Base-by-base conservation (phyloP, 2,888 invertebrate species). In the Steromphala cineraria region DNA sequence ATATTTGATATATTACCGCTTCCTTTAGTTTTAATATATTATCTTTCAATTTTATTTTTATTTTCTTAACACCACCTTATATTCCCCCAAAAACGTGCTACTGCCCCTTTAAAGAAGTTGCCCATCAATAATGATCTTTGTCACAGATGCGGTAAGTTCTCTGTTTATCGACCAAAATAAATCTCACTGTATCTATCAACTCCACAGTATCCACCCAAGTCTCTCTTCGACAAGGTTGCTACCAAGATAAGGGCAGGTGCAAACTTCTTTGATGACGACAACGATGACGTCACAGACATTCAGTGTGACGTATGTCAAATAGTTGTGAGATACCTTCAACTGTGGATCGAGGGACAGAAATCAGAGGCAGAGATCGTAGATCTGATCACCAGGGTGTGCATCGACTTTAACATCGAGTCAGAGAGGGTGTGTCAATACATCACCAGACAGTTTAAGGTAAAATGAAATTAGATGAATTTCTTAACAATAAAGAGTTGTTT, bases 351-450 rank as follows among this genome's bases (percentile, higher is more conserved):
- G 17, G 55, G 75, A 67, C 81, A 86, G n/a, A 78, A 82, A 24
- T 78, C 84, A 0, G 95, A 87, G 77, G 85, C 83, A 7, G 87
- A 85, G 4, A 83, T 89, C 8, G 84, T 84, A 0, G 52, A 78
- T 8, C 83, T 87, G 53, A 62, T 87, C 5, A 87, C 84, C 4
- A 67, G 77, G 15, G 74, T 97, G 89, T 98, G 98, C 92, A 96
- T 96, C 2, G 96, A 96, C 82, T 94, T 98, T 56, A 96, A 97
- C 89, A 96, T 98, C 84, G 98, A 98, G 93, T 97, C 97, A 13
- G 95, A 96, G 0, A 95, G 97, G 86, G 98, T 98, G 5, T 98
- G 98, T 91, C 96, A 97, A 91, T 98, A 98, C 28, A 96, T 98
- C 80, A 97, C 96, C 5, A 93, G 94, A 40, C 91, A 95, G 4